Conservation (phyloP, 2,888 invertebrate genomes). For the Apoderus coryli region DNA sequence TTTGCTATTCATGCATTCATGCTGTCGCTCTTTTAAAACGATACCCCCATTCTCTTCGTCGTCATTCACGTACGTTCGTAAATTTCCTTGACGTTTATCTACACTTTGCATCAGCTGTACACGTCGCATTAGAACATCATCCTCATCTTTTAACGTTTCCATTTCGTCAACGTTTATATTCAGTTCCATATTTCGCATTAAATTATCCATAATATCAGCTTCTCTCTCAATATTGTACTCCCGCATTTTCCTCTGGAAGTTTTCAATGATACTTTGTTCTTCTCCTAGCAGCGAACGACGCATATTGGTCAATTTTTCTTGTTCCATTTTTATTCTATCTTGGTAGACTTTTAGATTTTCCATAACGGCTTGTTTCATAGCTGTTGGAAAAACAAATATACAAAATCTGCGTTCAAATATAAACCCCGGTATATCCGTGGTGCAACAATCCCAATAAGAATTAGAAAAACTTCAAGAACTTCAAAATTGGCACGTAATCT, state of each 20-base stretch:
- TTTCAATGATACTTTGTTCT: slow-evolving; percentile 22
- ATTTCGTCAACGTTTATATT: slow-evolving; percentile 13
- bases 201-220: slow-evolving; percentile 16
- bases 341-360: slow-evolving; percentile 22
- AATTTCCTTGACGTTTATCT: no score
- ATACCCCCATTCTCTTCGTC: no score
- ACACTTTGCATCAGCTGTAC: slow-evolving; percentile 23
- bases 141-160: slow-evolving; percentile 18
- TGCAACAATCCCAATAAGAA: no score
- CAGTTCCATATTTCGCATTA: slow-evolving; percentile 18
- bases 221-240: slow-evolving; percentile 16
- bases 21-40: no score
- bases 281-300: slow-evolving; percentile 16
- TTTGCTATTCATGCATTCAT: no score
- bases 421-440: no score
- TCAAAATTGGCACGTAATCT: no score
- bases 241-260: slow-evolving; percentile 18
- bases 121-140: slow-evolving; percentile 21
- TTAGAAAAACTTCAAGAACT: no score
- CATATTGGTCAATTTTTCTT: slow-evolving; percentile 21
- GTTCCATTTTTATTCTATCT: slow-evolving; percentile 19
- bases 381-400: slow-evolving; percentile 16
- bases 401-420: no score
- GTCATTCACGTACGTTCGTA: no score
- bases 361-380: slow-evolving; percentile 23